Evolutionary conservation across 30 jellyfish, hydroid and myxozoan genomes (phyloP), one percentile per base, ranked within the genome.

Genomic region (Aurelia sp.): DNA sequence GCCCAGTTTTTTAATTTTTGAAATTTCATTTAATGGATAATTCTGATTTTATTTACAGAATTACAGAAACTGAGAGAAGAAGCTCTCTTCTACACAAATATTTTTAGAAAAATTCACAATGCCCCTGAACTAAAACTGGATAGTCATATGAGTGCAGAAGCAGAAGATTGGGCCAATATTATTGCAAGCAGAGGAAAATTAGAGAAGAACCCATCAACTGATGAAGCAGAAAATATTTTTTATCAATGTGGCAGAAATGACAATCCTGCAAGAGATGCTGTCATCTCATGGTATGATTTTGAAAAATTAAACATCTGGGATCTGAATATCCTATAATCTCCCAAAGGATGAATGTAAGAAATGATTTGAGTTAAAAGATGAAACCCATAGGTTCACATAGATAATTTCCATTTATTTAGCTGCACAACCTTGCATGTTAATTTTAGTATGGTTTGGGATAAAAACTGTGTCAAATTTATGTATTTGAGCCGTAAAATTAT

Each of bases 101-200:
- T 73, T 48, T 88, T 88, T 72, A 67, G 97, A 31, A 80, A 72
- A 38, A 44, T 88, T 22, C 97, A 88, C 77, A 24, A 80, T 24
- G 67, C 91, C 15, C 92, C 91, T 4, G 89, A 53, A 8, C 19
- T 88, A 30, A 63, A 77, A 80, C 89, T 88, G 1, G 90, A 88
- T 82, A 82, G 86, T 41, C 91, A 88, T 30, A 80, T 82, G 92
- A 47, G 82, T 13, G 91, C 89, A 13, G 97, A 80, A 12, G 97
- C 98, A 12, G 92, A 94, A 35, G 94, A 61, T 66, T 88, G 96
- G 96, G 96, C 96, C 0, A 78, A 67, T 70, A 78, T 74, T 3
- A 70, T 88, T 16, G 96, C 96, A 53, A 88, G 89, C 35, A 88
- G 89, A 78, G 96, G 96, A 22, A 88, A 68, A 50, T 82, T 81